Percentiles rank a stretch among this genome's conserved stretches.
phyloP scores from a whole-genome alignment of 2,797 vertebrate species.

The Podarcis lilfordi region DNA sequence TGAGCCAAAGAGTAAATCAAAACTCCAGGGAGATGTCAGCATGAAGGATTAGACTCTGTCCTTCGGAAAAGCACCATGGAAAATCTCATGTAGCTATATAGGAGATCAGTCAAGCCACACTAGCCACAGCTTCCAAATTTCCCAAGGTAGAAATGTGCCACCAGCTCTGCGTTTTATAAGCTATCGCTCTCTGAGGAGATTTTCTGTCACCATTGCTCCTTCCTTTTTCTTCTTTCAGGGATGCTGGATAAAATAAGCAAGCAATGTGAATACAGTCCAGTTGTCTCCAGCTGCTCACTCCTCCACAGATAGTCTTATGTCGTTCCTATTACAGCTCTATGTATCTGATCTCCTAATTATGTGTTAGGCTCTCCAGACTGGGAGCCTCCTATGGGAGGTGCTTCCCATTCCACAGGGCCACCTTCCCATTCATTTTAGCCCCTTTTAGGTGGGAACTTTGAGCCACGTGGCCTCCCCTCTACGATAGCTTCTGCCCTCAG shows the following conservation, averaged over 20 bases:
- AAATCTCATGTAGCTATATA: slow-evolving; percentile 59
- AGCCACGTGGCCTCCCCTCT: too few species aligned
- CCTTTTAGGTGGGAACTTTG: slow-evolving; percentile 28
- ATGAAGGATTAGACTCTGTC: slow-evolving; percentile 63
- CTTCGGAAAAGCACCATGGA: slow-evolving; percentile 59
- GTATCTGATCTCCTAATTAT: slow-evolving; percentile 71
- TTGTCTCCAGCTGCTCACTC: slow-evolving; percentile 46
- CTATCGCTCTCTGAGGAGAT: slow-evolving; percentile 11
- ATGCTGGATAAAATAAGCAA: background rate
- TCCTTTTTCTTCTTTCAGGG: background rate
- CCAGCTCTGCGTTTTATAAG: background rate
- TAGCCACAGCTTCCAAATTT: slow-evolving; percentile 32
- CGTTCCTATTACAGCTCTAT: slow-evolving; percentile 67
- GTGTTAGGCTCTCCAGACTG: slow-evolving; percentile 65
- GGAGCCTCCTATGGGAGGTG: slow-evolving; percentile 72
- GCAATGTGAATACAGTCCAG: slow-evolving; percentile 24
- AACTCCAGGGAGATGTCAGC: slow-evolving; percentile 64
- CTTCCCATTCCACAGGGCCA: slow-evolving; percentile 63
- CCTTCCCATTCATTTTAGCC: slow-evolving; percentile 55
- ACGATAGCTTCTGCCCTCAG: too few species aligned
- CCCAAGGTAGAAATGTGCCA: slow-evolving; percentile 28
- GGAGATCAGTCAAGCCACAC: slow-evolving; percentile 57
- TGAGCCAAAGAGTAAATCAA: slow-evolving; percentile 63
- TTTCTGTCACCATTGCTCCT: background rate
- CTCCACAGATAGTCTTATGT: slow-evolving; percentile 56